A percentile compares a stretch with the other conserved stretches of the same genome.
phyloP scores from a whole-genome alignment of 2,797 vertebrate species.

The Helicolenus hilgendorfi region DNA sequence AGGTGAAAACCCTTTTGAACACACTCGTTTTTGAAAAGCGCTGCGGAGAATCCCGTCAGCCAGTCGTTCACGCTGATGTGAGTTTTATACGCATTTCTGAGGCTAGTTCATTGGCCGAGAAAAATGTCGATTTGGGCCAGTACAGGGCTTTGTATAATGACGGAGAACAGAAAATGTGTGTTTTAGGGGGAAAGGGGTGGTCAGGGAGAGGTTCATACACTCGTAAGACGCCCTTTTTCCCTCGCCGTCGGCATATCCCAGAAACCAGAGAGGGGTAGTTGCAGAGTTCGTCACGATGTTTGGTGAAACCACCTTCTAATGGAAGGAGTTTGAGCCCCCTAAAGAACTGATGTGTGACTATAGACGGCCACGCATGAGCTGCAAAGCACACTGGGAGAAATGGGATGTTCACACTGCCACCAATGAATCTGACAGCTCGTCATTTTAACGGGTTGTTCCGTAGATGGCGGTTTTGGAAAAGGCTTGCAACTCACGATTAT shows the following conservation, averaged over 20 bases:
- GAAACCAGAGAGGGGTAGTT: constrained; percentile 13
- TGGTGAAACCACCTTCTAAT: constrained; percentile 15
- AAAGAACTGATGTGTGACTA: neutral
- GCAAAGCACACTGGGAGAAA: neutral
- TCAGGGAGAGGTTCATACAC: constrained; percentile 48
- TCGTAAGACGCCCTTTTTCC: neutral
- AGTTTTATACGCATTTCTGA: constrained; percentile 70
- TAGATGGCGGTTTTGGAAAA: too few relatives aligned
- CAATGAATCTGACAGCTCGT: neutral
- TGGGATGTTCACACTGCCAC: neutral
- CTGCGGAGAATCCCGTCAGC: constrained; percentile 44
- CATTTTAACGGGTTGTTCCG: too few relatives aligned
- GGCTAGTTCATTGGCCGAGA: constrained; percentile 63
- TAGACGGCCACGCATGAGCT: neutral
- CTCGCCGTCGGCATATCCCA: constrained; percentile 17
- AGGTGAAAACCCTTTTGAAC: constrained; percentile 50
- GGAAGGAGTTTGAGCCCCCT: neutral
- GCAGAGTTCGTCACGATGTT: neutral
- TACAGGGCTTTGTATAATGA: constrained; percentile 46
- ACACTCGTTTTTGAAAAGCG: constrained; percentile 16
- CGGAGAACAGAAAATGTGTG: constrained; percentile 30
- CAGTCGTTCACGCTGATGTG: constrained; percentile 60
- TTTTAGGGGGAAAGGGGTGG: constrained; percentile 45
- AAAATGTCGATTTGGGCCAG: constrained; percentile 46
- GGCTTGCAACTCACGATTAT: too few relatives aligned